These are phyloP conservation scores for Chauna torquata DNA, from an alignment of 2,113 vertebrate genomes.

Conservation along the genomic window DNA sequence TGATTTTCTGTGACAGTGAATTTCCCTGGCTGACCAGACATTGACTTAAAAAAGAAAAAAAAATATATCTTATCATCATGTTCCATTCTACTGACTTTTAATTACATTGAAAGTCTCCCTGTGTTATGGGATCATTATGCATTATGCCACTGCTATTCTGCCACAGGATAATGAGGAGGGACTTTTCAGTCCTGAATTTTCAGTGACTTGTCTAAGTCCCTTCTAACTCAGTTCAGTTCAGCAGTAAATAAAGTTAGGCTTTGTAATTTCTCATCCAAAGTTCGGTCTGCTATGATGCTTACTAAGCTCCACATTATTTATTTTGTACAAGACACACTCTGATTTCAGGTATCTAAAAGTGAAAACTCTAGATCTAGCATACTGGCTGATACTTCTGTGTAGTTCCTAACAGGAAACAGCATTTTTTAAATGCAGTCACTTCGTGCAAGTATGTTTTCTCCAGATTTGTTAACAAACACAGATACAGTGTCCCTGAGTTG, in stretches of 20 bases:
- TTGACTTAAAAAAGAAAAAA: slow-evolving; percentile 6
- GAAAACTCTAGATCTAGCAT: background rate
- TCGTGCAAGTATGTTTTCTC: background rate
- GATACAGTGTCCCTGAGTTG: background rate
- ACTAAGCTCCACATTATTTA: slow-evolving; percentile 4
- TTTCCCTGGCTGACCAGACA: background rate
- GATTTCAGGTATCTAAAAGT: background rate
- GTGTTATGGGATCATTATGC: slow-evolving; percentile 19
- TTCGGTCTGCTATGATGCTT: background rate
- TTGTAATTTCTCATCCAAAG: slow-evolving; percentile 23
- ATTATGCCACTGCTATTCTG: background rate
- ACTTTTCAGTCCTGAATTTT: slow-evolving; percentile 40
- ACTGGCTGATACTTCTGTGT: background rate
- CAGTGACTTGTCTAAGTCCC: background rate
- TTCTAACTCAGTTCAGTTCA: background rate
- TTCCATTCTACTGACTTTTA: slow-evolving; percentile 56
- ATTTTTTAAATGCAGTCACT: background rate
- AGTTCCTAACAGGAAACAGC: background rate
- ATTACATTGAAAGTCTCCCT: slow-evolving; percentile 34
- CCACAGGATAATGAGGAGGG: background rate
- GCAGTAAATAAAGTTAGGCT: slow-evolving; percentile 9
- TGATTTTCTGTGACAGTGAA: slow-evolving; percentile 17
- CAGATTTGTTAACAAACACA: background rate
- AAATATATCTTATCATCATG: slow-evolving; percentile 12
- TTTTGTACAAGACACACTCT: background rate